Conservation (phyloP, 2,888 invertebrate genomes). For the Choreutis nemorana region DNA sequence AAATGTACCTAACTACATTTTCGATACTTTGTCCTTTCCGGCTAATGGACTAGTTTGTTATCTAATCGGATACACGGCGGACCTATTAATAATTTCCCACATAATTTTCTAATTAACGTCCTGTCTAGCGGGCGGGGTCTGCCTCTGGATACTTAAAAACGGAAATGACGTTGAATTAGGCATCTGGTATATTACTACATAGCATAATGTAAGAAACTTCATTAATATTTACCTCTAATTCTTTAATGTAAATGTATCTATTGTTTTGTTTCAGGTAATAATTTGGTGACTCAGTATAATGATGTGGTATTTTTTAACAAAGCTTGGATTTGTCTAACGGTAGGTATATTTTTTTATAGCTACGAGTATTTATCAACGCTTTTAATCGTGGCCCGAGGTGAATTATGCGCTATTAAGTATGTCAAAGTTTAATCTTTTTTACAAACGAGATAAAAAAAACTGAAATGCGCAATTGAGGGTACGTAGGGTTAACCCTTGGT, state of each 20-base stretch:
- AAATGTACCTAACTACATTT: constrained; percentile 19
- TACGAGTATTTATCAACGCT: too few relatives aligned
- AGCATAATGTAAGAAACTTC: too few relatives aligned
- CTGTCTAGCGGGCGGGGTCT: constrained; percentile 35
- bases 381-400: too few relatives aligned
- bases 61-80: constrained; percentile 59
- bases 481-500: constrained; percentile 22
- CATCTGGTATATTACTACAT: constrained; percentile 15
- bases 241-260: too few relatives aligned
- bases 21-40: constrained; percentile 36
- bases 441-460: constrained; percentile 22
- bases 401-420: constrained; percentile 15
- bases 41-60: constrained; percentile 65
- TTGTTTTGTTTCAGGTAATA: constrained; percentile 59
- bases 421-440: constrained; percentile 22
- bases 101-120: constrained; percentile 63
- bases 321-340: too few relatives aligned
- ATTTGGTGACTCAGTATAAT: too few relatives aligned
- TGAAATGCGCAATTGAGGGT: constrained; percentile 21
- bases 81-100: constrained; percentile 63
- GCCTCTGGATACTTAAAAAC: constrained; percentile 31
- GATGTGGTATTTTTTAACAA: too few relatives aligned
- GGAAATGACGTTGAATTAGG: constrained; percentile 42
- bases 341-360: too few relatives aligned
- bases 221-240: too few relatives aligned